Conservation (phyloP, 2,888 invertebrate genomes). For the Taphrorychus bicolor region DNA sequence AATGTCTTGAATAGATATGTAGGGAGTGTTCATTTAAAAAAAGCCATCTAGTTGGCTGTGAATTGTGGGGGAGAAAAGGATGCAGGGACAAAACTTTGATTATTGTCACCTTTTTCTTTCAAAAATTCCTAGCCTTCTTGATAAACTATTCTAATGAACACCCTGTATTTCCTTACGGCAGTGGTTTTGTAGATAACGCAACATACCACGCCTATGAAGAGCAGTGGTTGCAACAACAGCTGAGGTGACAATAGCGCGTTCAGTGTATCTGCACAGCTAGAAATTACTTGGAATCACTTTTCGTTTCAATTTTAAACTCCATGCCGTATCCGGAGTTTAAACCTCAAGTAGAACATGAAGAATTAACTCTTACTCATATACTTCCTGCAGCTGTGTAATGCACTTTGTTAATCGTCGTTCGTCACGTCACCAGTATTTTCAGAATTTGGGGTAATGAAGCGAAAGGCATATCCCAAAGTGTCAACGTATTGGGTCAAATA, state of each 20-base stretch:
- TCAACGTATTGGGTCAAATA: constrained; percentile 15
- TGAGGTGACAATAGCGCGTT: not conserved
- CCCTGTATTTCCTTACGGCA: constrained; percentile 2
- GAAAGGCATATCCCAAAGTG: constrained; percentile 20
- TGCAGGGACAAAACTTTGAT: too few relatives aligned
- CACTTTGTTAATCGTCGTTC: constrained; percentile 27
- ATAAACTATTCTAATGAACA: too few relatives aligned
- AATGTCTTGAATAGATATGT: too few relatives aligned
- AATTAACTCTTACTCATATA: constrained; percentile 16
- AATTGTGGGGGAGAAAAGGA: too few relatives aligned
- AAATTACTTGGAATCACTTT: too few relatives aligned
- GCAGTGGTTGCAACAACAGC: not conserved
- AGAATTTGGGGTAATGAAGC: constrained; percentile 18
- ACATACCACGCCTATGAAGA: not conserved
- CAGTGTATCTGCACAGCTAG: not conserved
- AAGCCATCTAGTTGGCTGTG: too few relatives aligned
- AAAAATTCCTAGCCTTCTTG: too few relatives aligned
- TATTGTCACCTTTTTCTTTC: too few relatives aligned
- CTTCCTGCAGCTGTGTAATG: constrained; percentile 18
- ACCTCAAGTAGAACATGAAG: too few relatives aligned
- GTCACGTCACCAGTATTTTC: not conserved
- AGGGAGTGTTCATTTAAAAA: not conserved
- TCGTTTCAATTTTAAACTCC: not conserved
- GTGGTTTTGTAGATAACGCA: constrained; percentile 7
- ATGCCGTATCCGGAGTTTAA: too few relatives aligned